Percentiles rank a stretch among this genome's conserved stretches.
Conservation (phyloP, 2,113 vertebrate species). For the Callocephalon fimbriatum region DNA sequence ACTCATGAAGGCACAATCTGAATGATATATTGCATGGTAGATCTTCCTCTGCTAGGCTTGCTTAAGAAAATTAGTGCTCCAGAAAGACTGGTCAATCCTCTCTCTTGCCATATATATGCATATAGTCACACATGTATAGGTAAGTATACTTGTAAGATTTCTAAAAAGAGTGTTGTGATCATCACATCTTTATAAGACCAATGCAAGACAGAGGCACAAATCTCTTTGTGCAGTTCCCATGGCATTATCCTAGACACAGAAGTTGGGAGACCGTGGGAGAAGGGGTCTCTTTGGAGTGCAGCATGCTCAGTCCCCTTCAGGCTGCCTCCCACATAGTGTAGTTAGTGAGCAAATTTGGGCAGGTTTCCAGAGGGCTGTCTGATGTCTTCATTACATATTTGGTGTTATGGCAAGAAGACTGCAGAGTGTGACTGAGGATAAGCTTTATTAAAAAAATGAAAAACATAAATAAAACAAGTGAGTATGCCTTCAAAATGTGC, state of each 20-base stretch:
- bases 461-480: neutral
- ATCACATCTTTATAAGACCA: neutral
- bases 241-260: neutral
- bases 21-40: neutral
- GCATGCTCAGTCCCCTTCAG: accelerated
- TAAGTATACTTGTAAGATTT: neutral
- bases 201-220: neutral
- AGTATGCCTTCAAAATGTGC: neutral
- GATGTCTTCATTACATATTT: neutral
- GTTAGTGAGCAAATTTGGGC: neutral
- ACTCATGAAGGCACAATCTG: neutral
- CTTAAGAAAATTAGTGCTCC: neutral
- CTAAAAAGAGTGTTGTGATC: neutral
- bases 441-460: neutral
- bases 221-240: neutral
- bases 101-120: neutral
- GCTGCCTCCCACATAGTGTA: accelerated
- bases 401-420: neutral
- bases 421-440: neutral
- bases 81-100: accelerated
- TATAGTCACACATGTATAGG: neutral
- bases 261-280: neutral
- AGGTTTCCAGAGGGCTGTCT: neutral
- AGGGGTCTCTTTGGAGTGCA: accelerated
- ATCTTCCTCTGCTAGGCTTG: neutral